Conservation (phyloP, 2,797 vertebrate genomes). For the Sebastes vulpes region DNA sequence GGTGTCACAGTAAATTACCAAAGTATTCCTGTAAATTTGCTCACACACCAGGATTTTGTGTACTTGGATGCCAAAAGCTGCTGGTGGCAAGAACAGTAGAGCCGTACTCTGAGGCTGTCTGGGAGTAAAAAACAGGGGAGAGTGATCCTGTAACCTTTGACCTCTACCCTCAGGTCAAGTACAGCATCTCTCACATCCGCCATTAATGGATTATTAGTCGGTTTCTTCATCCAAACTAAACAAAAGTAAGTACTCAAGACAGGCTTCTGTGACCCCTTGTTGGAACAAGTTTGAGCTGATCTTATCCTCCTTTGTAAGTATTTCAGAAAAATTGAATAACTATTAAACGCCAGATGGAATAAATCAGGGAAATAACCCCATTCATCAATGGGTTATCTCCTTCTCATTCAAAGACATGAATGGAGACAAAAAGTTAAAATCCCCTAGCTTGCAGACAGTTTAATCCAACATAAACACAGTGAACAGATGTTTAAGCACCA, state of each 20-base stretch:
- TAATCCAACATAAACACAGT: constrained; percentile 26
- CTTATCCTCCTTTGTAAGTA: constrained; percentile 10
- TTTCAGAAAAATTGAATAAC: constrained; percentile 27
- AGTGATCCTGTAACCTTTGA: constrained; percentile 23
- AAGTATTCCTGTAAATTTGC: constrained; percentile 9
- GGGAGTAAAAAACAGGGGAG: neutral
- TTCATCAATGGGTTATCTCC: constrained; percentile 1
- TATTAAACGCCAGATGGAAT: constrained; percentile 30
- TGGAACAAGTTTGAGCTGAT: constrained; percentile 12
- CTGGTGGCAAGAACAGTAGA: constrained; percentile 5
- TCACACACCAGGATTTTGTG: constrained; percentile 16
- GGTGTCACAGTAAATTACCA: constrained; percentile 60
- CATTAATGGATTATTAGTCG: neutral
- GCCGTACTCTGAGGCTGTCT: neutral
- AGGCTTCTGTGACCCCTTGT: neutral
- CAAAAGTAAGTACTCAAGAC: constrained; percentile 14
- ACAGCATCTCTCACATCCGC: neutral
- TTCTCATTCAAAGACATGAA: constrained; percentile 30
- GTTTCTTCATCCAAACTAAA: constrained; percentile 47
- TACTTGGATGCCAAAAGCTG: neutral
- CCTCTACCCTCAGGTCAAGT: constrained; percentile 22
- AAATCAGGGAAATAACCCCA: constrained; percentile 5
- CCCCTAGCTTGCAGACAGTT: neutral
- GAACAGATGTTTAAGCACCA: neutral
- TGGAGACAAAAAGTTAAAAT: constrained; percentile 1